These are phyloP conservation scores for Cisticola juncidis DNA, from an alignment of 2,113 vertebrate species.

Conservation along the genomic window DNA sequence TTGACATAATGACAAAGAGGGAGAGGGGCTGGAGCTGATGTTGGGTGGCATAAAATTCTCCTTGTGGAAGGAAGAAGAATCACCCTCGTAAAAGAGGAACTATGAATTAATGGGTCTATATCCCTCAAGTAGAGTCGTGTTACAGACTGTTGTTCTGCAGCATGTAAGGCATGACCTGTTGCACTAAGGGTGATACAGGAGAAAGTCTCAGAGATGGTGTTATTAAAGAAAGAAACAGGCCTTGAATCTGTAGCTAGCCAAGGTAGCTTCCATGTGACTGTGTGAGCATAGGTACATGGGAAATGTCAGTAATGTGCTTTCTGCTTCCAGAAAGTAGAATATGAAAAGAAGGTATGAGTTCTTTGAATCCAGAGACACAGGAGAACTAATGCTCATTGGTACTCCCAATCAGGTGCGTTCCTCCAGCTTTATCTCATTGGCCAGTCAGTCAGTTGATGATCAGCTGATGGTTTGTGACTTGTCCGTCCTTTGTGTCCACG, in stretches of 20 bases:
- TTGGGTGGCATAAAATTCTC: not conserved
- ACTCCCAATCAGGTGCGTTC: not conserved
- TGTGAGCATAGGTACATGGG: not conserved
- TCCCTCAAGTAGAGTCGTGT: not conserved
- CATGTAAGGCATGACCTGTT: rapidly evolving
- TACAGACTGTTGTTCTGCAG: not conserved
- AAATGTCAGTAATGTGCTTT: not conserved
- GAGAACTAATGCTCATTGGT: not conserved
- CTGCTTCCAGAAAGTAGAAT: not conserved
- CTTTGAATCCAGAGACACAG: not conserved
- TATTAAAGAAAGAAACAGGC: not conserved
- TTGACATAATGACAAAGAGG: not conserved
- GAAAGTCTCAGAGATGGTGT: not conserved
- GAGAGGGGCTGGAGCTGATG: not conserved
- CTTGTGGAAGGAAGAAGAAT: not conserved
- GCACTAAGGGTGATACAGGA: not conserved
- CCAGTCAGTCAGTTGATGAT: not conserved
- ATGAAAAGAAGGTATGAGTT: not conserved
- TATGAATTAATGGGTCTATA: not conserved
- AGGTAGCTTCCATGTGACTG: not conserved
- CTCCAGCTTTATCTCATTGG: not conserved
- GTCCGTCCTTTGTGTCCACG: not conserved
- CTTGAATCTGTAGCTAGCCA: not conserved
- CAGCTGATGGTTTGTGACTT: not conserved
- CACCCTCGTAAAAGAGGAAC: not conserved